Evolutionary conservation across 2,888 invertebrate genomes (phyloP).

Genomic region (Aricia artaxerxes): DNA sequence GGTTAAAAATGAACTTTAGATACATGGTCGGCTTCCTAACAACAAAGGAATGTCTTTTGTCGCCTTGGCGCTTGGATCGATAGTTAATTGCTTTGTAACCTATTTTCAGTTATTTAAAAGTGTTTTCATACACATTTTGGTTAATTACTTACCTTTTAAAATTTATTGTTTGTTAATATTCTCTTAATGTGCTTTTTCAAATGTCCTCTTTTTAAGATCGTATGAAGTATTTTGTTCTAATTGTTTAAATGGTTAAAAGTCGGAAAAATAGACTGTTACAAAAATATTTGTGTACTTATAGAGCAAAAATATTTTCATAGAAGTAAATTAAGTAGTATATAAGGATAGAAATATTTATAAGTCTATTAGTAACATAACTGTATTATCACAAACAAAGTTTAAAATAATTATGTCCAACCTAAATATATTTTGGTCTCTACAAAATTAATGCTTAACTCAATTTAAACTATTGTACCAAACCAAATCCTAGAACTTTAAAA

Average conservation of each 20-base stretch:
- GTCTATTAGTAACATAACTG: too few relatives aligned
- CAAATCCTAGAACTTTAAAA: background rate
- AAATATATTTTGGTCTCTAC: background rate
- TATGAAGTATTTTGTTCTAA: too few relatives aligned
- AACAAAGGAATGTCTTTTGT: constrained; percentile 29
- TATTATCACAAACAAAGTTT: too few relatives aligned
- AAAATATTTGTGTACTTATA: too few relatives aligned
- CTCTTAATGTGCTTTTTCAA: background rate
- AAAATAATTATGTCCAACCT: too few relatives aligned
- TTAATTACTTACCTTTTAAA: background rate
- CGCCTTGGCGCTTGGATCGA: constrained; percentile 27
- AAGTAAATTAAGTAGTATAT: too few relatives aligned
- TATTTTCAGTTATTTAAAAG: constrained; percentile 16
- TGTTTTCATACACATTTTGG: background rate
- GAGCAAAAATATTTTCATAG: too few relatives aligned
- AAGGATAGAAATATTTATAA: too few relatives aligned
- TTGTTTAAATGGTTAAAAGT: too few relatives aligned
- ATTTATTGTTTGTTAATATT: background rate
- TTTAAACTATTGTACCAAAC: background rate
- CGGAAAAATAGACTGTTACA: too few relatives aligned
- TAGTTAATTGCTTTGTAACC: constrained; percentile 25
- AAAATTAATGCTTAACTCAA: background rate
- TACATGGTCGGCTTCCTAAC: constrained; percentile 28
- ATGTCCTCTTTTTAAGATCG: too few relatives aligned
- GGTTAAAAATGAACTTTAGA: constrained; percentile 34